Base-by-base conservation (phyloP, 1,140 invertebrate species). In the Oryctes rhinoceros region DNA sequence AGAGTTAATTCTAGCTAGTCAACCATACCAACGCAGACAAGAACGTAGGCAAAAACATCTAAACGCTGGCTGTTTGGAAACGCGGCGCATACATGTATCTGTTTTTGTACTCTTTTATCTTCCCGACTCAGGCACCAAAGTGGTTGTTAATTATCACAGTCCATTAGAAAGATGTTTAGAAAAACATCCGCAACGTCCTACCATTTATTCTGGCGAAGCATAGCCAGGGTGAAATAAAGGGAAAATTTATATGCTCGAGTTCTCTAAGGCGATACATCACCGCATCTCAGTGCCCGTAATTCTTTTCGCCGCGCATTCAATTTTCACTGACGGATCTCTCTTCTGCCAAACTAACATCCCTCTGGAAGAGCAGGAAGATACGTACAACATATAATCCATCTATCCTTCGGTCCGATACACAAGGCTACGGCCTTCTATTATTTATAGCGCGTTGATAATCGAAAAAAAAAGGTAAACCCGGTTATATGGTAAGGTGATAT, bases 121-220 rank as follows among this genome's bases (percentile, higher is more conserved):
- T 67, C 30, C 65, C 65, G 4, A 24, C n/a, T 67, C 65, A 35
- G 65, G 65, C 65, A 20, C 65, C n/a, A 67, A 67, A 67, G 65
- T 67, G 65, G 65, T 67, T 67, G 65, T 67, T 67, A 67, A 67
- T 67, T 67, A 67, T 67, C 65, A 35, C 65, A 67, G 65, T 24
- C 65, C 65, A 67, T 67, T 67, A 67, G 65, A 67, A 67, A 67
- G 65, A 67, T 67, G 65, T 24, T 67, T 35, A 67, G 65, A 67
- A 67, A 67, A 67, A 67, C 65, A 62, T 62, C 53, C 53, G 53
- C 53, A 67, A 67, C 65, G 65, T 35, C 30, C 9, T 24, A 67
- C 49, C 65, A 67, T 67, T 67, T 67, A 67, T 67, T 67, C 18
- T 13, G 20, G 20, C 30, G 30, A 0, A 67, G 20, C 30, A 67